phyloP scores from a whole-genome alignment of 2,888 invertebrate genomes.

The Xestia rhomboidea region DNA sequence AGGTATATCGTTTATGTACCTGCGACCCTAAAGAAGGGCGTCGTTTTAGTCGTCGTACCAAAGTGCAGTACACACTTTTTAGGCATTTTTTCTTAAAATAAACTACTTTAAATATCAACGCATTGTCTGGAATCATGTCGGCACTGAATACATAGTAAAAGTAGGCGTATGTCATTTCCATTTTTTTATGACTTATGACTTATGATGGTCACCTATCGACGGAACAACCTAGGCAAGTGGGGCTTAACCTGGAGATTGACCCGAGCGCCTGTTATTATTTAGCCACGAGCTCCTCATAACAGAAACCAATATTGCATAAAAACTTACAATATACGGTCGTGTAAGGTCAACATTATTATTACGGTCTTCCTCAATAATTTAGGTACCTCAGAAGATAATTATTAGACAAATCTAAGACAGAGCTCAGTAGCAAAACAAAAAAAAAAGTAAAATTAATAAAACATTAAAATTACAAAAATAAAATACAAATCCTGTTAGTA shows the following conservation, averaged over 20 bases:
- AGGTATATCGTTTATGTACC: no score
- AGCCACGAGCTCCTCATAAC: neutral
- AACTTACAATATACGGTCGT: neutral
- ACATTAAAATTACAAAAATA: neutral
- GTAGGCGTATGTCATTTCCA: no score
- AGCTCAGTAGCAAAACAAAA: neutral
- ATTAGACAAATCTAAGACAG: neutral
- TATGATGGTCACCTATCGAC: neutral
- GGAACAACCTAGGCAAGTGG: no score
- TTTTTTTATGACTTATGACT: no score
- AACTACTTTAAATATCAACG: no score
- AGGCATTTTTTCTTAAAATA: no score
- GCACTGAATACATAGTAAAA: no score
- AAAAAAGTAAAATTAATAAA: neutral
- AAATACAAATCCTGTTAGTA: neutral
- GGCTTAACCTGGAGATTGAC: neutral
- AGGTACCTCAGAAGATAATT: neutral
- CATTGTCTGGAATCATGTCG: no score
- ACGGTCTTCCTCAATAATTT: neutral
- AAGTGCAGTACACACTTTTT: no score
- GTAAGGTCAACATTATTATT: neutral
- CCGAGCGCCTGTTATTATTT: neutral
- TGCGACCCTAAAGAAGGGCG: no score
- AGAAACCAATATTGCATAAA: neutral
- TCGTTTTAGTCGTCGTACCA: no score